Percentiles rank a stretch among this genome's conserved stretches.
phyloP scores from a whole-genome alignment of 2,797 vertebrate genomes.

The Oryzias dopingdopingensis region DNA sequence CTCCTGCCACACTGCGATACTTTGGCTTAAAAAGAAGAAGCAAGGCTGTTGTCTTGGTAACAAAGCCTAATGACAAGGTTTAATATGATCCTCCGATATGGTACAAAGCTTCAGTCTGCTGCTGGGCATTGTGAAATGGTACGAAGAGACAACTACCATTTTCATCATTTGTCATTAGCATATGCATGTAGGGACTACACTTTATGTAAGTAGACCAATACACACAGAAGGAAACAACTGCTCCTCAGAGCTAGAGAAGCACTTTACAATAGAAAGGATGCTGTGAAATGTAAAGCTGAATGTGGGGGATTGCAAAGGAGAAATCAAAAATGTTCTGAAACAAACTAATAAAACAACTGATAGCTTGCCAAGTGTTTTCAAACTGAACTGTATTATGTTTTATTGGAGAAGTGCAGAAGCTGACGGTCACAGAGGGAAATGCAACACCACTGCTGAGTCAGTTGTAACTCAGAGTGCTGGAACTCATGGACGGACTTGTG shows the following conservation, averaged over 20 bases:
- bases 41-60: constrained; percentile 64
- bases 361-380: too few relatives aligned
- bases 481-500: too few relatives aligned
- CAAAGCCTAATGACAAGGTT: constrained; percentile 65
- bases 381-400: neutral
- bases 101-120: constrained; percentile 54
- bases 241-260: neutral
- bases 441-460: too few relatives aligned
- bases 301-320: neutral
- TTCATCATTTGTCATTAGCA: too few relatives aligned
- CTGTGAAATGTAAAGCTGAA: neutral
- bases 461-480: too few relatives aligned
- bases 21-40: constrained; percentile 32
- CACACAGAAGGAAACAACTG: constrained; percentile 1
- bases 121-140: constrained; percentile 17
- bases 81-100: constrained; percentile 61
- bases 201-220: constrained; percentile 7
- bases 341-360: too few relatives aligned
- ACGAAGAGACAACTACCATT: too few relatives aligned
- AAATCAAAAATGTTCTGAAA: too few relatives aligned
- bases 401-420: neutral
- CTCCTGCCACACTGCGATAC: constrained; percentile 16
- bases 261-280: neutral
- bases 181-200: too few relatives aligned
- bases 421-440: neutral